Percentiles rank a stretch among this genome's conserved stretches.
Conservation (phyloP, 2,888 invertebrate genomes). For the Apodemia zela region DNA sequence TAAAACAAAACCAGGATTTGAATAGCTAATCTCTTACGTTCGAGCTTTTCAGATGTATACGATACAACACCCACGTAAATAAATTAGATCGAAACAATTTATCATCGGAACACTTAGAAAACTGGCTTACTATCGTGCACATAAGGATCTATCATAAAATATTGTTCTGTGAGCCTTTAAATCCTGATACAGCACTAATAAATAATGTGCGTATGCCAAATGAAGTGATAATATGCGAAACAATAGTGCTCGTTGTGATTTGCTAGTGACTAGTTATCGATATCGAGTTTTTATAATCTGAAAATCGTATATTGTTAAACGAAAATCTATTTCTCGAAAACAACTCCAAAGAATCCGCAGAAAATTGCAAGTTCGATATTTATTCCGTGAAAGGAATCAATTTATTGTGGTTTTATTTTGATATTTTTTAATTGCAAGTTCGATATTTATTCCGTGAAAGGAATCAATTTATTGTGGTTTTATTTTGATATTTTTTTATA, state of each 20-base stretch:
- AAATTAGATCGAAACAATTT: slow-evolving; percentile 40
- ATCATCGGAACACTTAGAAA: slow-evolving; percentile 43
- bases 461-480: too few species aligned
- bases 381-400: too few species aligned
- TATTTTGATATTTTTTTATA: too few species aligned
- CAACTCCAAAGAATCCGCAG: too few species aligned
- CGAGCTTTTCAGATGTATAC: slow-evolving; percentile 12
- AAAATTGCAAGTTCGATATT: too few species aligned
- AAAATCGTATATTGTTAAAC: neutral
- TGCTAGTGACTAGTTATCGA: slow-evolving; percentile 39
- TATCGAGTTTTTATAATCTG: slow-evolving; percentile 10
- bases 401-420: too few species aligned
- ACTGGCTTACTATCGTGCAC: slow-evolving; percentile 43
- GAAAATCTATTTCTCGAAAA: too few species aligned
- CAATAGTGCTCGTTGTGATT: slow-evolving; percentile 48
- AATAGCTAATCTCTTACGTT: slow-evolving; percentile 9
- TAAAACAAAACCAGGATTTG: slow-evolving; percentile 9
- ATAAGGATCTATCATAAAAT: slow-evolving; percentile 34
- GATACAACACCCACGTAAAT: slow-evolving; percentile 34
- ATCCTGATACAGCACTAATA: slow-evolving; percentile 57
- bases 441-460: too few species aligned
- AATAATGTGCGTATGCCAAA: slow-evolving; percentile 58
- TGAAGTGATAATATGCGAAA: slow-evolving; percentile 68
- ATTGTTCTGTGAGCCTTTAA: slow-evolving; percentile 50
- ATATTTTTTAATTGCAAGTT: too few species aligned